Base-by-base conservation (phyloP, 2,113 vertebrate genomes). In the Malaclemys terrapin region DNA sequence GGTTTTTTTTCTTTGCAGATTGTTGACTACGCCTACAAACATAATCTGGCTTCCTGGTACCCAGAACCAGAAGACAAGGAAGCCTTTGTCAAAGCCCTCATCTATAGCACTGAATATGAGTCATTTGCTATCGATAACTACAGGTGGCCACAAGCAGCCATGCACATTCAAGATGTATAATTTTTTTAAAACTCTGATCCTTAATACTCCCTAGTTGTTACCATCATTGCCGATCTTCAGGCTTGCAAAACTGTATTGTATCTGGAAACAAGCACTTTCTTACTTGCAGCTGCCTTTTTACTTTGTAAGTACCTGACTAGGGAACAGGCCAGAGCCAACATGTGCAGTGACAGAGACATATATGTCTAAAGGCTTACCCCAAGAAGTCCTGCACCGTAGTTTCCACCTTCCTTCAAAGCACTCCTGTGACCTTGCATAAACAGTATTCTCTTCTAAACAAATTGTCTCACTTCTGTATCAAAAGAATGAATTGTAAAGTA, bases 21-120 rank as follows among this genome's bases (percentile, higher is more conserved):
- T 20, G 98, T 99, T 82, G 98, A 99, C 97, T 98, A 99, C 38
- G 99, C 99, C 49, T 99, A 99, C 98, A 98, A 98, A 96, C 96
- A 99, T 16, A 98, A 98, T 96, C 97, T 99, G 27, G 99, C 99
- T 78, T 99, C 99, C 22, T 97, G 97, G 95, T 99, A 99, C 94
- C 99, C 99, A 0, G 99, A 99, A 95, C 99, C 99, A 10, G 98
- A 99, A 96, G 99, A 99, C 98, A 99, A 99, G 97, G 99, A 99
- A 93, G 98, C 99, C 45, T 99, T 99, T 93, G 98, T 99, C 90
- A 98, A 98, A 85, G 98, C 98, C 78, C 98, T 98, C 53, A 80
- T 99, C 95, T 99, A 99, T 98, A 99, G 98, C 83, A 97, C 99
- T 8, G 99, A 99, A 87, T 99, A 99, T 0, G 99, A 99, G 91